A percentile compares a stretch with the other conserved stretches of the same genome.
Conservation (phyloP, 2,797 vertebrate genomes). For the Pseudotriccus pelzelni region DNA sequence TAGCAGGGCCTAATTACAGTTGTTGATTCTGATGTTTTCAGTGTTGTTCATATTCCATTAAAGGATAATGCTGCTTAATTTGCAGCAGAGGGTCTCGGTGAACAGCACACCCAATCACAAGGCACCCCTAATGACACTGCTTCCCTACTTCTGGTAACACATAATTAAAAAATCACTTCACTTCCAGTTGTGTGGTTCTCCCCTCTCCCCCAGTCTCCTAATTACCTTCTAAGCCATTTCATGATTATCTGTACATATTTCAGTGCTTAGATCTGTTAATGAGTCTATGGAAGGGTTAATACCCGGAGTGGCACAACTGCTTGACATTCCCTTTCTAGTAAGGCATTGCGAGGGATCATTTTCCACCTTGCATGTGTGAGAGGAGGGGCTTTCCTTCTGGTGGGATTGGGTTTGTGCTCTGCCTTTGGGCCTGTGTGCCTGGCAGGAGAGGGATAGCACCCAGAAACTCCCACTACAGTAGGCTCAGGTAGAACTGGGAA, state of each 20-base stretch:
- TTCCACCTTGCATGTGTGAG: background rate
- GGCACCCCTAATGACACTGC: constrained; percentile 60
- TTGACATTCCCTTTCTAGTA: background rate
- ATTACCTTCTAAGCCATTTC: constrained; percentile 53
- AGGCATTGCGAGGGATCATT: background rate
- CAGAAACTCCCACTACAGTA: background rate
- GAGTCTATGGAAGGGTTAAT: constrained; percentile 56
- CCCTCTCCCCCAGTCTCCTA: constrained; percentile 34
- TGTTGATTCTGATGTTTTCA: constrained; percentile 56
- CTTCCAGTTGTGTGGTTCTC: constrained; percentile 61
- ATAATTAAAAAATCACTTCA: constrained; percentile 67
- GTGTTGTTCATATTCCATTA: constrained; percentile 66
- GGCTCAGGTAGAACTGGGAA: background rate
- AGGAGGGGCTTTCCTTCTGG: background rate
- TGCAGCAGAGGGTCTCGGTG: constrained; percentile 57
- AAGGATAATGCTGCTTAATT: constrained; percentile 65
- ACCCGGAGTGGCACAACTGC: background rate
- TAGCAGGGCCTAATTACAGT: constrained; percentile 54
- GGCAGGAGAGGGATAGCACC: background rate
- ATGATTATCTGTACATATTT: constrained; percentile 60
- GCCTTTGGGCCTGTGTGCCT: background rate
- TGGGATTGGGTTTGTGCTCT: background rate
- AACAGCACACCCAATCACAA: constrained; percentile 51
- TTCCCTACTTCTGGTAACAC: constrained; percentile 61
- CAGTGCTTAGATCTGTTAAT: constrained; percentile 23